Base-by-base conservation (phyloP, 2,113 vertebrate species). In the Patagioenas fasciata region DNA sequence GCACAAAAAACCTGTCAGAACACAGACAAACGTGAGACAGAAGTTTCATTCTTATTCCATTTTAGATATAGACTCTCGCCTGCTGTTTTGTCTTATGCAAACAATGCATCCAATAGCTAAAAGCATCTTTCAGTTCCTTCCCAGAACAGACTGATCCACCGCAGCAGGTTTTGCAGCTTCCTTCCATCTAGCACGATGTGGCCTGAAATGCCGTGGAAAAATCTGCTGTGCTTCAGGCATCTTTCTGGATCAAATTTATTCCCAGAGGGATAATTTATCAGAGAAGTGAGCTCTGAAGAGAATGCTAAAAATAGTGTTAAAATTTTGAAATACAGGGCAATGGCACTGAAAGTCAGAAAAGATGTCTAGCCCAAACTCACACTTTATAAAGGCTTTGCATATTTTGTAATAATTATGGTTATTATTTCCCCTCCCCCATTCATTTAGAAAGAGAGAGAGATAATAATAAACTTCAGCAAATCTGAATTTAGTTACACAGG, bases 221-320 rank as follows among this genome's bases (percentile, higher is more conserved):
- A 65, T 21, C 86, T 82, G 54, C 88, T 69, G 21, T 79, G 93
- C 92, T 72, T 93, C 53, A 69, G 77, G 83, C 85, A 51, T 84
- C 80, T 88, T 91, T 92, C 80, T 79, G 89, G 70, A 86, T 93
- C 60, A 75, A 51, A 80, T 79, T 65, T 79, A 75, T 91, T 87
- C 88, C 80, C 83, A 62, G 70, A 72, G 50, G 73, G 66, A 58
- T 85, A 80, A 92, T 81, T 91, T 86, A 61, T 79, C 61, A 72
- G 83, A 86, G 82, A 93, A 72, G 48, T 50, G 65, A 93, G 83
- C 80, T 91, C 80, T 57, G 53, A 86, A 78, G 42, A 95, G 73
- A 84, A 79, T 72, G 65, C 77, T 95, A 88, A 96, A 96, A 90
- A 90, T 83, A 93, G 72, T 5, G 34, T 70, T 84, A 79, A 65